These are phyloP conservation scores for Diplazon laetatorius DNA, from an alignment of 2,888 invertebrate species.

Conservation along the genomic window DNA sequence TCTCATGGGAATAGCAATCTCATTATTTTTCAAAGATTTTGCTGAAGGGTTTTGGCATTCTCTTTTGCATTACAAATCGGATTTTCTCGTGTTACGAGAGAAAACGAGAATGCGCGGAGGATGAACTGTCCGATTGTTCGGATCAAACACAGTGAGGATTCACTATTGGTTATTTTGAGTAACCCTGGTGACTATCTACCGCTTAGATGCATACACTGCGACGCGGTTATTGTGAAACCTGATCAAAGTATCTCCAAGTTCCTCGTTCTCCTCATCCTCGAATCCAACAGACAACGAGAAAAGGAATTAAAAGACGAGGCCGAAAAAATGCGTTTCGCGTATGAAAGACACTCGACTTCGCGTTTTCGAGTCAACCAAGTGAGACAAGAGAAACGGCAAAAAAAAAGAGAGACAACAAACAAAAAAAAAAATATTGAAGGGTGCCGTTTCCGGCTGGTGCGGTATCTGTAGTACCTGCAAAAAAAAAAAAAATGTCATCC, in stretches of 20 bases:
- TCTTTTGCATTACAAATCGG: conserved; percentile 21
- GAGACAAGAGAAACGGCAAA: conserved; percentile 8
- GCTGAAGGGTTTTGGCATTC: not conserved
- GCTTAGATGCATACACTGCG: not conserved
- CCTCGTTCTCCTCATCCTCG: not conserved
- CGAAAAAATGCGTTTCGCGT: conserved; percentile 23
- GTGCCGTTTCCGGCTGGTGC: conserved; percentile 32
- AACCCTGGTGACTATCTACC: not conserved
- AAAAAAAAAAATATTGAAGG: conserved; percentile 34
- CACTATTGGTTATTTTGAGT: conserved; percentile 19
- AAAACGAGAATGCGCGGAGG: conserved; percentile 2
- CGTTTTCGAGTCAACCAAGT: conserved; percentile 2
- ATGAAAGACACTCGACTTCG: conserved; percentile 35
- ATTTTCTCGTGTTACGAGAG: conserved; percentile 5
- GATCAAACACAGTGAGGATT: conserved; percentile 16
- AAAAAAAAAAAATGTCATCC: conserved; percentile 46
- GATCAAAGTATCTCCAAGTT: conserved; percentile 33
- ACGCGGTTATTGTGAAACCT: conserved; percentile 9
- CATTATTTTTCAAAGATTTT: not conserved
- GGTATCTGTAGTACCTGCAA: conserved; percentile 7
- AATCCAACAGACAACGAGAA: not conserved
- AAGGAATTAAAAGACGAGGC: conserved; percentile 34
- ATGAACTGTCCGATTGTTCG: conserved; percentile 36
- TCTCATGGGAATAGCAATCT: not conserved
- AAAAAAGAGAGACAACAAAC: conserved; percentile 13